Conservation (phyloP, 2,113 vertebrate species). For the Aepyceros melampus region DNA sequence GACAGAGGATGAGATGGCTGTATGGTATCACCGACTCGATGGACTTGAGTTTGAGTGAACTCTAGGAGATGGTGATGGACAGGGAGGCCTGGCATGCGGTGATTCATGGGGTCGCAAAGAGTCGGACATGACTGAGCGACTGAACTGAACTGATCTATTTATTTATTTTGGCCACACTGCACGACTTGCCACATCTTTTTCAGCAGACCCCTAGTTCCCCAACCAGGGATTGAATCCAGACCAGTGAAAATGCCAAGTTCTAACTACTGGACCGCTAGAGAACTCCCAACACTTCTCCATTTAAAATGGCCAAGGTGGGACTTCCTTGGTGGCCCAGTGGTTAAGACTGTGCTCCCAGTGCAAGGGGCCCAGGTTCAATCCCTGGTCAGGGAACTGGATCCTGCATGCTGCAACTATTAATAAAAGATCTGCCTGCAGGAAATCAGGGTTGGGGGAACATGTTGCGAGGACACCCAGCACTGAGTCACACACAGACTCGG, state of each 20-base stretch:
- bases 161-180: background rate
- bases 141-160: background rate
- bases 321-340: background rate
- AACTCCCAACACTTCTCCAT: background rate
- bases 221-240: background rate
- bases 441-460: background rate
- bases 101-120: too few relatives aligned
- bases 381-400: background rate
- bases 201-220: background rate
- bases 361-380: background rate
- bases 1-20: too few relatives aligned
- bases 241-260: background rate
- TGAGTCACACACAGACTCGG: background rate
- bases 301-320: background rate
- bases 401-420: background rate
- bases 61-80: too few relatives aligned
- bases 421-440: background rate
- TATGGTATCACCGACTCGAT: too few relatives aligned
- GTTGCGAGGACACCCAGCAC: rapidly evolving
- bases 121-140: too few relatives aligned
- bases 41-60: too few relatives aligned
- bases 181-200: background rate
- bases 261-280: background rate
- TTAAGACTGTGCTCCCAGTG: background rate
- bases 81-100: too few relatives aligned